Evolutionary conservation across 2,888 invertebrate species (phyloP).

Genomic region (Oasisia sp.): DNA sequence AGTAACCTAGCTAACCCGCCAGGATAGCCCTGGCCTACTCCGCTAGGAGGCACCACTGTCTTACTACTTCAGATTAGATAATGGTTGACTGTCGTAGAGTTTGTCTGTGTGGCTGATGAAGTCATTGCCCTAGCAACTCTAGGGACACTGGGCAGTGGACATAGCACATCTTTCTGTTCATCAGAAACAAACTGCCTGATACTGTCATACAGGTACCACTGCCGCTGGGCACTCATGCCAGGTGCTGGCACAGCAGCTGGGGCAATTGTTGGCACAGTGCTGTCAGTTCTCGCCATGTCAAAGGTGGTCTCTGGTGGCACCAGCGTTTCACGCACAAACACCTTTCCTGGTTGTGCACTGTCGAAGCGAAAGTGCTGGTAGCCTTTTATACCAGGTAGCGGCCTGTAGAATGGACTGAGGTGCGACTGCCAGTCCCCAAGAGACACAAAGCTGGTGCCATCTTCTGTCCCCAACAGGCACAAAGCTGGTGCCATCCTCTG

Average conservation of each 20-base stretch:
- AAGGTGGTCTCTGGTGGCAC: background rate
- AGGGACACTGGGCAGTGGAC: background rate
- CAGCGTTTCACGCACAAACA: background rate
- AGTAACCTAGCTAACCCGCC: too few species aligned
- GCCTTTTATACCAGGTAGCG: slow-evolving; percentile 21
- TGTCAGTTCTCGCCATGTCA: background rate
- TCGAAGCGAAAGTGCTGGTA: slow-evolving; percentile 22
- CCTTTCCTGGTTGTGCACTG: background rate
- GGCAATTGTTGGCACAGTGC: background rate
- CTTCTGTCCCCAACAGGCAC: slow-evolving; percentile 24
- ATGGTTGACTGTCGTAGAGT: too few species aligned
- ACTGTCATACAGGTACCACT: background rate
- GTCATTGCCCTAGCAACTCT: too few species aligned
- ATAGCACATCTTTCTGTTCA: background rate
- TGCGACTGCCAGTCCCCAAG: slow-evolving; percentile 24
- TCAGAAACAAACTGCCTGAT: background rate
- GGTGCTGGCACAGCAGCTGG: background rate
- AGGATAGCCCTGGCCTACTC: too few species aligned
- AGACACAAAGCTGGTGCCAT: too few species aligned
- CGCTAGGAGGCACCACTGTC: too few species aligned
- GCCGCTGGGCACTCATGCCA: background rate
- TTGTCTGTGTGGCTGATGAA: too few species aligned
- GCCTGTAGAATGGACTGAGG: background rate
- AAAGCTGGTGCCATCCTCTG: slow-evolving; percentile 20
- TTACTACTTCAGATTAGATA: too few species aligned